A percentile compares a stretch with the other conserved stretches of the same genome.
Evolutionary conservation across 1,140 invertebrate species (phyloP).

Genomic region (Oscheius sp.): DNA sequence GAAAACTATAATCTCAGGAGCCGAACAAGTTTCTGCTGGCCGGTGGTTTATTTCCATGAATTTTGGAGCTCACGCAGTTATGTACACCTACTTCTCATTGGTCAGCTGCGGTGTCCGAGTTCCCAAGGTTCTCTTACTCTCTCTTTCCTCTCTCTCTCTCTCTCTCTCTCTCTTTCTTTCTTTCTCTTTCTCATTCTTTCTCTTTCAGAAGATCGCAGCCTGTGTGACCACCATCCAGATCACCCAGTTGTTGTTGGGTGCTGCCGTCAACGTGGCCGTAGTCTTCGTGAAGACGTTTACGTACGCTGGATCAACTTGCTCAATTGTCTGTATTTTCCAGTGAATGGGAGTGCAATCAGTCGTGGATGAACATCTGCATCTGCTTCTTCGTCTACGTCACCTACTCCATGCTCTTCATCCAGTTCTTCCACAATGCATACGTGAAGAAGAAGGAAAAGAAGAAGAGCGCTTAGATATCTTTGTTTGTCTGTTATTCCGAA

Average conservation of each 20-base stretch:
- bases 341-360: conserved; percentile 72
- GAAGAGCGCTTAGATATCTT: conserved; percentile 4
- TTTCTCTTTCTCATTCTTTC: too few relatives aligned
- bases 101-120: conserved; percentile 80
- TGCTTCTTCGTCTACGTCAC: conserved; percentile 84
- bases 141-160: too few relatives aligned
- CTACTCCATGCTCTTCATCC: conserved; percentile 63
- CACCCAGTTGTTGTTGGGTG: conserved; percentile 91
- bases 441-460: conserved; percentile 61
- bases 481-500: too few relatives aligned
- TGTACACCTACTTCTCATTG: conserved; percentile 93
- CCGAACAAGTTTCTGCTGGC: not conserved
- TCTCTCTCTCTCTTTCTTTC: too few relatives aligned
- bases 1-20: too few relatives aligned
- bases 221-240: conserved; percentile 84
- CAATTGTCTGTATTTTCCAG: not conserved
- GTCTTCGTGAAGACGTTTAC: conserved; percentile 22
- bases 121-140: too few relatives aligned
- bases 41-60: conserved; percentile 28
- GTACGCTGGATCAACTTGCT: not conserved
- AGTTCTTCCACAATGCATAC: conserved; percentile 63
- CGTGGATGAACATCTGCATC: conserved; percentile 80
- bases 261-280: conserved; percentile 73
- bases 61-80: conserved; percentile 74
- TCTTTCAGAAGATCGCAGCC: conserved; percentile 70